Conservation (phyloP, 2,113 vertebrate genomes). For the Silurus meridionalis region DNA sequence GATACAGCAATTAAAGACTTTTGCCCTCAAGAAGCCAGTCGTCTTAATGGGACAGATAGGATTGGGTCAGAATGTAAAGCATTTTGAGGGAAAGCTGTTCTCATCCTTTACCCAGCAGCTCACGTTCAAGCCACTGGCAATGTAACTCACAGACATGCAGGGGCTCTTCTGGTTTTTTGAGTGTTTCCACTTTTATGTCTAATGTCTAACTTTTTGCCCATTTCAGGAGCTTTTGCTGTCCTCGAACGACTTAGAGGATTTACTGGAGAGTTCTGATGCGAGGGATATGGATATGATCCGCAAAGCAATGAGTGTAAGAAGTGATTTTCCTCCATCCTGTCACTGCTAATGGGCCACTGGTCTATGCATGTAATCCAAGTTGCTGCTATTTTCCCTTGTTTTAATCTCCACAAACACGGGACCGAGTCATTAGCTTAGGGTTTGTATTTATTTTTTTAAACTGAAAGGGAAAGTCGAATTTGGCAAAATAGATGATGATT, state of each 20-base stretch:
- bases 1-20: not conserved
- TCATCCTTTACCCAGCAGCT: not conserved
- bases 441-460: slow-evolving; percentile 11
- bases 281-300: slow-evolving; percentile 46
- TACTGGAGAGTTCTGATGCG: slow-evolving; percentile 51
- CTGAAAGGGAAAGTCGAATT: not conserved
- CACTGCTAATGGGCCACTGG: not conserved
- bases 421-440: not conserved
- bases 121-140: not conserved
- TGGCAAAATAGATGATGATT: not conserved
- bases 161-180: slow-evolving; percentile 12
- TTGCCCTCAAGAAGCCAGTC: not conserved
- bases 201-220: slow-evolving; percentile 37
- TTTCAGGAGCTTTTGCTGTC: slow-evolving; percentile 65
- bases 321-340: not conserved
- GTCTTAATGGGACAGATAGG: slow-evolving; percentile 9
- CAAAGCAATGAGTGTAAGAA: slow-evolving; percentile 58
- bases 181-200: slow-evolving; percentile 36
- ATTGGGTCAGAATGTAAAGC: slow-evolving; percentile 1
- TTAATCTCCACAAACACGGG: not conserved
- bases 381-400: not conserved
- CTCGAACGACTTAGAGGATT: slow-evolving; percentile 72
- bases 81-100: not conserved
- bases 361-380: not conserved
- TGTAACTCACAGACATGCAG: not conserved